Conservation (phyloP, 2,888 invertebrate genomes). For the Lomographa bimaculata region DNA sequence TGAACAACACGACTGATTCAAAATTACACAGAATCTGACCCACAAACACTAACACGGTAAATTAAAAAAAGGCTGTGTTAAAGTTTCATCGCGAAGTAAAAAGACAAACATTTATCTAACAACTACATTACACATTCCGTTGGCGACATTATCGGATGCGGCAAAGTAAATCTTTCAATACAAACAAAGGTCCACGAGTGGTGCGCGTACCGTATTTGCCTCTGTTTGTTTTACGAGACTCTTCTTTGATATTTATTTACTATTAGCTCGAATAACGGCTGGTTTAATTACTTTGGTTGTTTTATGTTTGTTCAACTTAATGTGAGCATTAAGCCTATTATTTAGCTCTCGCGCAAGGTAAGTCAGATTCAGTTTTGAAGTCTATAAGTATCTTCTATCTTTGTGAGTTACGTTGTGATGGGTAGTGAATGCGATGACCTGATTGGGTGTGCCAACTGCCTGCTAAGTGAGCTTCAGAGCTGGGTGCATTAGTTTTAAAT, state of each 20-base stretch:
- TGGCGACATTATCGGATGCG: slow-evolving; percentile 37
- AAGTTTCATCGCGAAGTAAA: slow-evolving; percentile 26
- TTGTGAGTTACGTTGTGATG: slow-evolving; percentile 1
- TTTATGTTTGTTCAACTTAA: slow-evolving; percentile 55
- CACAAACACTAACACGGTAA: too few species aligned
- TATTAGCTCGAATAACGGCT: slow-evolving; percentile 63
- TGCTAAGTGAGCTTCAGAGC: slow-evolving; percentile 15
- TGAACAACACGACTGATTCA: too few species aligned
- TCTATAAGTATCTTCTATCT: slow-evolving; percentile 7
- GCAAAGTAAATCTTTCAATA: slow-evolving; percentile 48
- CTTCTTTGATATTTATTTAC: slow-evolving; percentile 59
- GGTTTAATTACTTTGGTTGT: slow-evolving; percentile 65
- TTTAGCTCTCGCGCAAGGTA: slow-evolving; percentile 30
- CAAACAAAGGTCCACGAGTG: slow-evolving; percentile 41
- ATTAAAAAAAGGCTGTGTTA: slow-evolving; percentile 14
- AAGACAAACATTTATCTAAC: slow-evolving; percentile 39
- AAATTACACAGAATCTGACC: too few species aligned
- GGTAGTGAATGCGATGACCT: slow-evolving; percentile 16
- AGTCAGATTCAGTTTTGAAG: slow-evolving; percentile 16
- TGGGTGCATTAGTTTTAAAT: slow-evolving; percentile 22
- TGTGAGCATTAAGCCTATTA: slow-evolving; percentile 43
- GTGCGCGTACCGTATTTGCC: slow-evolving; percentile 42
- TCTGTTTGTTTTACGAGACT: slow-evolving; percentile 60
- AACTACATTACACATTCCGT: slow-evolving; percentile 31
- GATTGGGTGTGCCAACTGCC: slow-evolving; percentile 19